Evolutionary conservation across 64 coral and sea anemone genomes (phyloP).

Genomic region (Acropora yongei): DNA sequence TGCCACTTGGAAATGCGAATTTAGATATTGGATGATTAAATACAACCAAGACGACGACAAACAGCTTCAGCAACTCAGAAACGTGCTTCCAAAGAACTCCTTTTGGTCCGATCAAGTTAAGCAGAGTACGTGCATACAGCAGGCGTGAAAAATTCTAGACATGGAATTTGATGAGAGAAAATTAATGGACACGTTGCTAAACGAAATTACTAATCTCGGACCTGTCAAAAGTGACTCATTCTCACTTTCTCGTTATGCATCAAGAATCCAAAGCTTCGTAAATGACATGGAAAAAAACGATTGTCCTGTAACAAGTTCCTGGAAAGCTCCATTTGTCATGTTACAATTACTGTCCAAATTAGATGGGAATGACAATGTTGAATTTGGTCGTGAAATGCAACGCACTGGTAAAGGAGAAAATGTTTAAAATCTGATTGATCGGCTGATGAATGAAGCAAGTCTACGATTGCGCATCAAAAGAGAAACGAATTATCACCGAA

Average conservation of each 20-base stretch:
- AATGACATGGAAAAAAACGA: slow-evolving; percentile 68
- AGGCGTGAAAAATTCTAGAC: slow-evolving; percentile 14
- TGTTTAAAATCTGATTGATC: slow-evolving; percentile 56
- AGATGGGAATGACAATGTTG: slow-evolving; percentile 61
- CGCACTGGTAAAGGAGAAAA: slow-evolving; percentile 50
- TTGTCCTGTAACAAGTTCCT: slow-evolving; percentile 50
- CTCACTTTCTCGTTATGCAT: background rate
- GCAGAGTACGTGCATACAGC: background rate
- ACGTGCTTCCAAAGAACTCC: background rate
- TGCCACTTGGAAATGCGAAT: background rate
- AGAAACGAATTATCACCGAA: slow-evolving; percentile 10
- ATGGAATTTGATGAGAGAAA: slow-evolving; percentile 11
- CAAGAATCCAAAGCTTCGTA: slow-evolving; percentile 26
- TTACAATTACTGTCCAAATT: slow-evolving; percentile 71
- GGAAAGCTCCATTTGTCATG: slow-evolving; percentile 72
- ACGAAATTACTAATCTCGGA: slow-evolving; percentile 23
- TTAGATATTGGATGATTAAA: slow-evolving; percentile 4
- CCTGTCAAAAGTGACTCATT: slow-evolving; percentile 10
- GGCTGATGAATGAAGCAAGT: slow-evolving; percentile 63
- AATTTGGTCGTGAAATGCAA: slow-evolving; percentile 70
- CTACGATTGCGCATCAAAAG: slow-evolving; percentile 32
- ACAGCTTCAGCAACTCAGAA: background rate
- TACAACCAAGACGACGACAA: background rate
- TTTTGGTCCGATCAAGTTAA: background rate
- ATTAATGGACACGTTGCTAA: slow-evolving; percentile 25